Evolutionary conservation across 2,797 vertebrate species (phyloP).

Genomic region (Etheostoma nigrum): DNA sequence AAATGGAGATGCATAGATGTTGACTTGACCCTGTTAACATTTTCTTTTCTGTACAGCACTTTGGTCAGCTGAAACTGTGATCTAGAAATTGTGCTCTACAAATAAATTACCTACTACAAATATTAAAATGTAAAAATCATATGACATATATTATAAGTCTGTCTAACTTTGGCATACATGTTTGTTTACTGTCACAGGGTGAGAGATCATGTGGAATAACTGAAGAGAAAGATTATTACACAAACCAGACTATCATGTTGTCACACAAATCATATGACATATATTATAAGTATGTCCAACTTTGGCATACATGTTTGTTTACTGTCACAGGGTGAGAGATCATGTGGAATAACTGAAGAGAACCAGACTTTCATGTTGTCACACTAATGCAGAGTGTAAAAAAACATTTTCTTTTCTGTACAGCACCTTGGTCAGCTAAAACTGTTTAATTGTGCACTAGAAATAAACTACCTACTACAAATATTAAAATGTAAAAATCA

Average conservation of each 20-base stretch:
- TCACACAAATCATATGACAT: not conserved
- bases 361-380: not conserved
- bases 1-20: no score
- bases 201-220: slow-evolving; percentile 45
- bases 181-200: slow-evolving; percentile 36
- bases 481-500: not conserved
- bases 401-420: not conserved
- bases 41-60: no score
- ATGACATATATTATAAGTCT: not conserved
- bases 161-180: not conserved
- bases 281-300: not conserved
- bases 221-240: slow-evolving; percentile 24
- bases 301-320: not conserved
- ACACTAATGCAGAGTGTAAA: not conserved
- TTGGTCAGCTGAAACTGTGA: no score
- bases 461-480: not conserved
- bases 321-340: slow-evolving; percentile 43
- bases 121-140: not conserved
- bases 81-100: no score
- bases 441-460: no score
- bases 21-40: no score
- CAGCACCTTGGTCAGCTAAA: no score
- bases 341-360: slow-evolving; percentile 45
- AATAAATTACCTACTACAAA: not conserved
- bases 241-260: not conserved